Evolutionary conservation across 1,140 invertebrate genomes (phyloP).

Genomic region (Oncopodura yosiiana): DNA sequence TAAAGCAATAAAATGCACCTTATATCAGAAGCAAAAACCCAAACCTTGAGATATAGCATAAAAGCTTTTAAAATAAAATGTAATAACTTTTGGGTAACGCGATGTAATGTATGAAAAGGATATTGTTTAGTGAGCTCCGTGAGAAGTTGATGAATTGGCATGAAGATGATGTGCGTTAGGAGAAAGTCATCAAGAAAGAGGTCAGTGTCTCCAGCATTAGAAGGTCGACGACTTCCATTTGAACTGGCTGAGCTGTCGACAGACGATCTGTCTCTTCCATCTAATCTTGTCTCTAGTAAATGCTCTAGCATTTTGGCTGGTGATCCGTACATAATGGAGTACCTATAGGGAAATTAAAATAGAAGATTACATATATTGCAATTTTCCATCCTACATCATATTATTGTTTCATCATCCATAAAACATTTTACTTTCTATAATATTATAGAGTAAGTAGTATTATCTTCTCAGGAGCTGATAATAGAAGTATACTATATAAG

Average conservation of each 20-base stretch:
- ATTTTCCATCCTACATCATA: no score
- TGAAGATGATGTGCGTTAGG: conserved; percentile 76
- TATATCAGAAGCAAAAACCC: background rate
- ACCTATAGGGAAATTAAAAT: conserved; percentile 47
- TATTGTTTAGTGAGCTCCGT: conserved; percentile 65
- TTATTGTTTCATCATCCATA: no score
- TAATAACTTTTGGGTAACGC: background rate
- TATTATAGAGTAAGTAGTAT: no score
- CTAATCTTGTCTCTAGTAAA: conserved; percentile 67
- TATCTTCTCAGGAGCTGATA: no score
- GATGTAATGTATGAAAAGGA: conserved; percentile 48
- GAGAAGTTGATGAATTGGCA: conserved; percentile 65
- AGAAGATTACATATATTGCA: no score
- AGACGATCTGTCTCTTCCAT: conserved; percentile 41
- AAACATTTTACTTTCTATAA: no score
- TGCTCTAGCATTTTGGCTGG: conserved; percentile 81
- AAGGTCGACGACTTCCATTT: conserved; percentile 40
- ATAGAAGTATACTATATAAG: no score
- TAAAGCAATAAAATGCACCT: background rate
- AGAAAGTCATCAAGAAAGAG: conserved; percentile 75
- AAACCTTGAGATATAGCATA: background rate
- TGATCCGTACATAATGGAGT: conserved; percentile 79
- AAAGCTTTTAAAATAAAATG: background rate
- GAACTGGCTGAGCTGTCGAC: conserved; percentile 9
- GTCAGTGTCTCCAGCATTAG: conserved; percentile 44